phyloP scores from a whole-genome alignment of 1,140 invertebrate species.

The Plodia interpunctella region DNA sequence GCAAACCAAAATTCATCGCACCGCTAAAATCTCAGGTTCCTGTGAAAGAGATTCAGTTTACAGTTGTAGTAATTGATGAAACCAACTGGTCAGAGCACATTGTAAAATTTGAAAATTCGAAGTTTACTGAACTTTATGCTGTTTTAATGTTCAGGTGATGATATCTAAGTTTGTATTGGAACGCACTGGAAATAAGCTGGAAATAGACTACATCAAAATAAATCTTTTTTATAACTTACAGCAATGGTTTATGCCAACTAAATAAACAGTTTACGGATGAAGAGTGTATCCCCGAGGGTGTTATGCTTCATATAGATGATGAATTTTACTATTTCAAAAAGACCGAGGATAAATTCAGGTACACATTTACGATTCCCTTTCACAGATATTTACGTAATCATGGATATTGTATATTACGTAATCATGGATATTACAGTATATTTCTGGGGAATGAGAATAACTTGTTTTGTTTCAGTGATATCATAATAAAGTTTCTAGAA shows the following conservation, averaged over 20 bases:
- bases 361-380: not conserved
- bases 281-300: constrained; percentile 28
- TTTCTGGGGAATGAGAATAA: no score
- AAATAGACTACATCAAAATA: not conserved
- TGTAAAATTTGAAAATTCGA: not conserved
- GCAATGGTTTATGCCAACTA: constrained; percentile 51
- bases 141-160: constrained; percentile 40
- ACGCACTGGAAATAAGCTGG: no score
- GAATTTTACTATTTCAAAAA: constrained; percentile 39
- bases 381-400: constrained; percentile 46
- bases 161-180: not conserved
- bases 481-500: constrained; percentile 23
- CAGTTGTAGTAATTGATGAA: constrained; percentile 28
- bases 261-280: constrained; percentile 40
- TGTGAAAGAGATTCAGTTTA: constrained; percentile 36
- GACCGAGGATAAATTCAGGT: constrained; percentile 13
- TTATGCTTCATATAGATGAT: constrained; percentile 35
- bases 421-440: constrained; percentile 41
- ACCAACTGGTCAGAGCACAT: constrained; percentile 17
- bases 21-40: constrained; percentile 52
- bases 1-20: constrained; percentile 39
- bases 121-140: constrained; percentile 25
- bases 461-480: constrained; percentile 26
- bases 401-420: constrained; percentile 58
- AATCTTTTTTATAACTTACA: constrained; percentile 21